These are phyloP conservation scores for Polylopha cassiicola DNA, from an alignment of 2,888 invertebrate genomes.

Conservation along the genomic window DNA sequence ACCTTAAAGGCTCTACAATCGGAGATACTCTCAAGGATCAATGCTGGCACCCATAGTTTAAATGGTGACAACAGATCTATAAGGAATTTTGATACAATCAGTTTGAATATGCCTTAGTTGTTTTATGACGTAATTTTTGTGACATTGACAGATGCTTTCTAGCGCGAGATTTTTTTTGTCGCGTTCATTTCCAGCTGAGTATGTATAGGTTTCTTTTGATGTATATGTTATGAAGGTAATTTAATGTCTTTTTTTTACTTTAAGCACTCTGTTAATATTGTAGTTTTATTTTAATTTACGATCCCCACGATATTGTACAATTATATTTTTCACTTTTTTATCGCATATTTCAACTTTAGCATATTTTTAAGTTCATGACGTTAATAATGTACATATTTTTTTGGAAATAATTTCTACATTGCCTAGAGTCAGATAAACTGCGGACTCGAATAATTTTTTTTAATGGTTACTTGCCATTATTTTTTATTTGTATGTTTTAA, in stretches of 20 bases:
- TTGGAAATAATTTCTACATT: conserved; percentile 13
- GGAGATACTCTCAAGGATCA: conserved; percentile 79
- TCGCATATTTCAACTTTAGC: background rate
- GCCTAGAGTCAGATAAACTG: conserved; percentile 31
- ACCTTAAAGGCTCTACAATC: conserved; percentile 86
- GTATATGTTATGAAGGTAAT: too few relatives aligned
- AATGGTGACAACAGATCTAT: conserved; percentile 61
- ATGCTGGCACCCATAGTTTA: conserved; percentile 61
- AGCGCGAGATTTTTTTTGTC: too few relatives aligned
- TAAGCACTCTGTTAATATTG: too few relatives aligned
- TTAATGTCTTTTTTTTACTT: too few relatives aligned
- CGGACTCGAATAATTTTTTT: conserved; percentile 48
- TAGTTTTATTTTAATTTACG: conserved; percentile 11
- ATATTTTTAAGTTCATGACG: conserved; percentile 33
- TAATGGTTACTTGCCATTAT: conserved; percentile 54
- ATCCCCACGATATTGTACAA: background rate
- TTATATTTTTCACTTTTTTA: conserved; percentile 2
- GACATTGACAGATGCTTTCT: too few relatives aligned
- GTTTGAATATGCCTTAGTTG: conserved; percentile 71
- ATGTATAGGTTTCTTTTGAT: too few relatives aligned
- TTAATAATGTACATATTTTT: conserved; percentile 33
- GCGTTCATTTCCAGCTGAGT: too few relatives aligned
- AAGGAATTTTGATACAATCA: conserved; percentile 70
- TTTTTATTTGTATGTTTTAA: conserved; percentile 34
- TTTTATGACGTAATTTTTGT: too few relatives aligned